Evolutionary conservation across 1,140 invertebrate species (phyloP), one percentile per base, ranked within the genome.

Genomic region (Drosophila carrolli): DNA sequence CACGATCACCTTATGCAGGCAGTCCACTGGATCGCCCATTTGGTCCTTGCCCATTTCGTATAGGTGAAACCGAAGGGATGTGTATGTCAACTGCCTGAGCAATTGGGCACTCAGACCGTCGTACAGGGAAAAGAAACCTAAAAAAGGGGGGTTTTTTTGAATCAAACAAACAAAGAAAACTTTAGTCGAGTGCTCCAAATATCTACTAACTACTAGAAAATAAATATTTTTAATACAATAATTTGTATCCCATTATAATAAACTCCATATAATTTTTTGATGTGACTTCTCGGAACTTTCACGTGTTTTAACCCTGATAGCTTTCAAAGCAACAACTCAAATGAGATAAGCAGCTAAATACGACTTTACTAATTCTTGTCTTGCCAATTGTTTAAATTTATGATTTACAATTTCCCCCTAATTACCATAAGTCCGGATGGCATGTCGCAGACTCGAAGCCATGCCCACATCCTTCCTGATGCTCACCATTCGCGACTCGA

Each of bases 401-500:
- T 23, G 23, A 23, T 23, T 23, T 23, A 19, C 2, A 19, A 19
- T 19, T 23, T 23, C 13, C 13, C 13, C 0, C 2, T 23, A 43
- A n/a, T 23, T 72, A 82, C 83, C 83, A 67, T 86, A 6, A 0
- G 16, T 38, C n/a, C 6, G 23, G 5, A 86, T 37, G 0, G 75
- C 59, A 0, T 0, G 7, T 3, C n/a, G 5, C 0, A 63, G n/a
- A 5, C 16, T 29, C 2, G 41, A 5, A 3, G 40, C 1, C n/a
- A 81, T 54, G 0, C 38, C 44, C 14, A 7, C 7, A 6, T 81
- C 13, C 23, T 78, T 41, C 11, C 38, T 60, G 13, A 62, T 43
- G 5, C 51, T 7, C 38, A 88, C 66, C 83, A 86, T 81, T 9
- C 75, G 83, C 2, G 78, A 54, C 53, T 86, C 83, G 7, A 86